Percentiles rank a stretch among this genome's conserved stretches.
These are phyloP conservation scores for Drosophila repletoides DNA, from an alignment of 1,140 invertebrate species.

Conservation along the genomic window DNA sequence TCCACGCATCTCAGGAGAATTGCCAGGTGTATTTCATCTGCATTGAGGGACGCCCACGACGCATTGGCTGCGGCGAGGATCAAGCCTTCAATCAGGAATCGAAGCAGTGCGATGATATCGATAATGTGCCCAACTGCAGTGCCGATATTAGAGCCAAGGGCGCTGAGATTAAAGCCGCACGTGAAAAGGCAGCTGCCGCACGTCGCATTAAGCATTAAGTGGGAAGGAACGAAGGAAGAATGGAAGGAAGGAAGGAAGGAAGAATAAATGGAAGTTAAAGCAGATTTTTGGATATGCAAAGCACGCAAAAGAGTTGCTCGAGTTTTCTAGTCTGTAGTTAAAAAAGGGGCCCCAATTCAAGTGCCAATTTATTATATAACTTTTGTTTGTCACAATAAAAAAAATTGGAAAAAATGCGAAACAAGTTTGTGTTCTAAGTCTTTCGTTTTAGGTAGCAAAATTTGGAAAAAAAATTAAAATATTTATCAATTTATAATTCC, in stretches of 20 bases:
- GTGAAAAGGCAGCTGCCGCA: slow-evolving; percentile 41
- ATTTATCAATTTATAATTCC: background rate
- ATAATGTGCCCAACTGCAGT: slow-evolving; percentile 90
- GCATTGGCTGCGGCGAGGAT: slow-evolving; percentile 89
- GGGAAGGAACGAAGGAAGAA: background rate
- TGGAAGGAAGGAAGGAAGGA: background rate
- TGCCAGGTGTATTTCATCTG: slow-evolving; percentile 93
- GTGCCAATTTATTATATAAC: slow-evolving; percentile 49
- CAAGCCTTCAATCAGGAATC: slow-evolving; percentile 91
- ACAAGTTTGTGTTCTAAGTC: slow-evolving; percentile 27
- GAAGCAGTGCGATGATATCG: slow-evolving; percentile 88
- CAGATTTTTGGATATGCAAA: slow-evolving; percentile 33
- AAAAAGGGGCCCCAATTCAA: slow-evolving; percentile 33
- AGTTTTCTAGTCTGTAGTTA: slow-evolving; percentile 80
- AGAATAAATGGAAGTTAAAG: background rate
- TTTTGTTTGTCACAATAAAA: slow-evolving; percentile 54
- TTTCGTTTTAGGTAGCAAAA: slow-evolving; percentile 4
- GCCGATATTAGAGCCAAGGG: slow-evolving; percentile 59
- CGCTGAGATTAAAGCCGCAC: slow-evolving; percentile 72
- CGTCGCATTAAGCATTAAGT: slow-evolving; percentile 30
- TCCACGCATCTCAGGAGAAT: slow-evolving; percentile 84
- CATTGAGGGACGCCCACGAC: slow-evolving; percentile 87
- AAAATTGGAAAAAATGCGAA: background rate
- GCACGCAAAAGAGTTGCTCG: slow-evolving; percentile 51
- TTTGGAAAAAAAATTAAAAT: background rate